Base-by-base conservation (phyloP, 2,888 invertebrate genomes). In the Tubulanus polymorphus region DNA sequence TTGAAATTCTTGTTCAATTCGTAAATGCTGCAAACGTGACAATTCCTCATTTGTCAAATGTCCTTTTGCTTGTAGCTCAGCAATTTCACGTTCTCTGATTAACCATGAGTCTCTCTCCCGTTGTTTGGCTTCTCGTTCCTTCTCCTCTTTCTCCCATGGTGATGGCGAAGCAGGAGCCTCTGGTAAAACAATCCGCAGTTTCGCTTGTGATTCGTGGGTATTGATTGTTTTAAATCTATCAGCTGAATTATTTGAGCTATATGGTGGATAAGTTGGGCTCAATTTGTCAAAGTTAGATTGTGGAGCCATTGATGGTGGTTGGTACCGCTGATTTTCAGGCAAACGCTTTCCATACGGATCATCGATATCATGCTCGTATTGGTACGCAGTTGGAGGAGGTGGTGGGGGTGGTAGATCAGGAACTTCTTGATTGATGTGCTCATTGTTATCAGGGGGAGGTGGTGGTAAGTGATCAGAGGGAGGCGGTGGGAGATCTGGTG, bases 121-220 rank as follows among this genome's bases (percentile, higher is more conserved):
- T 51, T 87, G 83, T 66, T 87, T 87, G 68, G 85, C 83, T 72
- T 88, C 88, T 80, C 88, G 87, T 81, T 94, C 94, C 68, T 89
- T 87, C 78, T 93, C 93, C 81, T 94, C 94, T 27, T 93, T 83
- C 71, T 93, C 91, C 94, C 94, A 94, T 1, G 93, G 93, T 83
- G 72, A 67, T 3, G 63, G 59, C 6, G 65, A 62, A 8, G 53
- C 51, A 2, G 63, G 32, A 6, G 54, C 52, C 41, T 68, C 67
- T 20, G 58, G 53, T n/a, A n/a, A n/a, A n/a, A n/a, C n/a, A n/a
- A n/a, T n/a, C n/a, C n/a, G n/a, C n/a, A n/a, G n/a, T n/a, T n/a
- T n/a, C n/a, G n/a, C n/a, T n/a, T n/a, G n/a, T n/a, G n/a, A n/a
- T n/a, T n/a, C n/a, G n/a, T n/a, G n/a, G n/a, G n/a, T n/a, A n/a